Evolutionary conservation across 1,140 invertebrate genomes (phyloP).

Genomic region (Cydia amplana): DNA sequence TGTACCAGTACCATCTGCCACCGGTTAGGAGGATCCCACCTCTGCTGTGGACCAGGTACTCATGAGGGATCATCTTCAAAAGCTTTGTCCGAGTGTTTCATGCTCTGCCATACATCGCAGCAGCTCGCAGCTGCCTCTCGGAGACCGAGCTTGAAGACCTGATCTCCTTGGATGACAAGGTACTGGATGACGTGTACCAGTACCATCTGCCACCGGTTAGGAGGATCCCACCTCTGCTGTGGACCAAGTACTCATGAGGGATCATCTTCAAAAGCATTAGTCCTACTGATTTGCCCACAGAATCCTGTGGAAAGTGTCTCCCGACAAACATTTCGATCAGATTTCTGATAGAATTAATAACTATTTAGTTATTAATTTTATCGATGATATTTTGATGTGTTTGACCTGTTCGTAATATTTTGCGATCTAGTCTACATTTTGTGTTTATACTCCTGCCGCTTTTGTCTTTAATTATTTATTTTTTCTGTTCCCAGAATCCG

Average conservation of each 20-base stretch:
- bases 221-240: conserved; percentile 94
- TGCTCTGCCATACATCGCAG: conserved; percentile 96
- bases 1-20: conserved; percentile 98
- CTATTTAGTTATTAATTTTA: no score
- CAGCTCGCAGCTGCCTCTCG: conserved; percentile 93
- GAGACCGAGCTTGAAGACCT: conserved; percentile 97
- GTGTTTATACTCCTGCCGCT: no score
- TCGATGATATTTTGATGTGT: no score
- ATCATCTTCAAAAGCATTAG: neutral
- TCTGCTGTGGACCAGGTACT: conserved; percentile 91
- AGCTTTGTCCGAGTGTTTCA: conserved; percentile 89
- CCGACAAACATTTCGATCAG: no score
- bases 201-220: conserved; percentile 97
- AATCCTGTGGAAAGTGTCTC: no score
- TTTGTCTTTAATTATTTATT: no score
- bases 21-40: conserved; percentile 96
- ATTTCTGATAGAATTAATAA: no score
- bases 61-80: neutral
- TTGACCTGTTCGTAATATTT: no score
- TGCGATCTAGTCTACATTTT: no score
- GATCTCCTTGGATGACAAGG: conserved; percentile 96
- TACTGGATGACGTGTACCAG: conserved; percentile 98
- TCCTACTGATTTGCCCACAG: no score
- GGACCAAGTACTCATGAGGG: conserved; percentile 84
- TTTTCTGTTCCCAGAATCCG: conserved; percentile 83